Percentiles rank a stretch among this genome's conserved stretches.
phyloP scores from a whole-genome alignment of 2,888 invertebrate species.

The Campopleginae sp. region DNA sequence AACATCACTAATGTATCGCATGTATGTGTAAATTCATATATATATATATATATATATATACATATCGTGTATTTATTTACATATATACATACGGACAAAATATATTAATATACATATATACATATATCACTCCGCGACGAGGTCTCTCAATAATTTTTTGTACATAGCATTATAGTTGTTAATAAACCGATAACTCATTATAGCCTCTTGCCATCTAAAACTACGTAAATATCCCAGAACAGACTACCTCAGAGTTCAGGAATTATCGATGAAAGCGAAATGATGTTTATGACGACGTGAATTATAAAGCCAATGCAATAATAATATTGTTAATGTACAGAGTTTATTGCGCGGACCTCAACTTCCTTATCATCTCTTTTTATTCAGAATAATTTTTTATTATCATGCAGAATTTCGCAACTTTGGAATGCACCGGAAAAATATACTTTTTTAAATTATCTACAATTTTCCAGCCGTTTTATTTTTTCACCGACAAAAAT shows the following conservation, averaged over 20 bases:
- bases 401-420: no score
- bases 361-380: constrained; percentile 42
- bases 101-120: constrained; percentile 54
- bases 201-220: constrained; percentile 82
- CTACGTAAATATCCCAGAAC: constrained; percentile 81
- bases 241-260: constrained; percentile 84
- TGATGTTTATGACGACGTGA: constrained; percentile 75
- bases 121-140: constrained; percentile 68
- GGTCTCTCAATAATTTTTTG: constrained; percentile 68
- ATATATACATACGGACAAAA: constrained; percentile 50
- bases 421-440: no score
- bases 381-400: no score
- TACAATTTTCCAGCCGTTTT: no score
- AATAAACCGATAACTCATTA: constrained; percentile 77
- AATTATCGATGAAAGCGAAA: constrained; percentile 81
- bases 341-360: constrained; percentile 74
- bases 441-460: no score
- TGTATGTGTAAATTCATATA: constrained; percentile 49
- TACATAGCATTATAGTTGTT: constrained; percentile 71
- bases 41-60: constrained; percentile 42
- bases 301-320: constrained; percentile 83
- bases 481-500: no score
- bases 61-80: constrained; percentile 47
- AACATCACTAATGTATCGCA: constrained; percentile 15
- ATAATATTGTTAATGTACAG: constrained; percentile 76